phyloP scores from a whole-genome alignment of 2,797 vertebrate genomes.

The Chelon auratus region DNA sequence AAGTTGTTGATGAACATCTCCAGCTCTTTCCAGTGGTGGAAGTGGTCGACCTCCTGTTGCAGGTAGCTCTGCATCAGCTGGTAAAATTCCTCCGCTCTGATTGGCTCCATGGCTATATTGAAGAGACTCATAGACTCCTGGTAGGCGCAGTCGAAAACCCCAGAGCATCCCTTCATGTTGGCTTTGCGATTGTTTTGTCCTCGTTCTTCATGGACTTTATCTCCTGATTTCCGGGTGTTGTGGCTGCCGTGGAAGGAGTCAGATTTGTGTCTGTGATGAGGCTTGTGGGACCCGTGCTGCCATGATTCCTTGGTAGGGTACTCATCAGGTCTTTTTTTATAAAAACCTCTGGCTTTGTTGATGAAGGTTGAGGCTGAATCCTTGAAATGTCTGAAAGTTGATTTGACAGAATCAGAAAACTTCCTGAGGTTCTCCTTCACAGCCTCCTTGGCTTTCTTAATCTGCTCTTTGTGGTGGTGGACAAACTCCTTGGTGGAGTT shows the following conservation, averaged over 20 bases:
- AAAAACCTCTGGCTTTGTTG: slow-evolving; percentile 85
- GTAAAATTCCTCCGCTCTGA: slow-evolving; percentile 91
- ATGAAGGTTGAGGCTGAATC: slow-evolving; percentile 91
- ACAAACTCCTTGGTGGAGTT: slow-evolving; percentile 99
- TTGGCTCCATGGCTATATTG: slow-evolving; percentile 88
- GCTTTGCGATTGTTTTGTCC: slow-evolving; percentile 57
- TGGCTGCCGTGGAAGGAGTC: slow-evolving; percentile 55
- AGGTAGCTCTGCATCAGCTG: slow-evolving; percentile 91
- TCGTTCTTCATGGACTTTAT: slow-evolving; percentile 62
- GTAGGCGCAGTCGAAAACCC: slow-evolving; percentile 90
- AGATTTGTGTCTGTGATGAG: slow-evolving; percentile 68
- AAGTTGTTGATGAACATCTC: slow-evolving; percentile 90
- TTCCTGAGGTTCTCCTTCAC: slow-evolving; percentile 97
- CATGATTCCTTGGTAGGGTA: slow-evolving; percentile 75
- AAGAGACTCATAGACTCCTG: slow-evolving; percentile 91
- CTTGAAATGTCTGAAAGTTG: slow-evolving; percentile 95
- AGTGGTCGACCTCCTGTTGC: slow-evolving; percentile 90
- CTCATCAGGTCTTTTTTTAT: slow-evolving; percentile 69
- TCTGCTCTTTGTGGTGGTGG: slow-evolving; percentile 97
- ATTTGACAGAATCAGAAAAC: slow-evolving; percentile 97
- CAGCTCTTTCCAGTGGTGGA: slow-evolving; percentile 94
- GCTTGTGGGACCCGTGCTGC: slow-evolving; percentile 74
- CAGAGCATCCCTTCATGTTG: slow-evolving; percentile 84
- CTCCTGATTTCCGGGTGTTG: slow-evolving; percentile 79
- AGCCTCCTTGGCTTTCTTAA: slow-evolving; percentile 97